phyloP scores from a whole-genome alignment of 2,113 vertebrate species.

The Leucopsar rothschildi region DNA sequence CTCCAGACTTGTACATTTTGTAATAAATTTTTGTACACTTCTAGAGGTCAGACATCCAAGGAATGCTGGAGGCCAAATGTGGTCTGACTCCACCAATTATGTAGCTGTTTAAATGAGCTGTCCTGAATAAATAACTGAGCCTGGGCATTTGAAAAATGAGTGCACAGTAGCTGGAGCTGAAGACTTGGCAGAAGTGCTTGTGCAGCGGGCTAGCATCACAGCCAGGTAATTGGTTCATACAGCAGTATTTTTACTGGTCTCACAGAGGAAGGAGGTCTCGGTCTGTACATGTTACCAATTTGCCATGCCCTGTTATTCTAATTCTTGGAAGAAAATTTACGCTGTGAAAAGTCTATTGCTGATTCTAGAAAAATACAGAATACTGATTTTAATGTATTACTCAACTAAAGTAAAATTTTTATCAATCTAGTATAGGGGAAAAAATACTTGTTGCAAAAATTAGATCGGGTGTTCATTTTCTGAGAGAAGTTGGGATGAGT shows the following conservation, averaged over 20 bases:
- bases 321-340: neutral
- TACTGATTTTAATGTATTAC: neutral
- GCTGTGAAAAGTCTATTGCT: neutral
- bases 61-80: conserved; percentile 41
- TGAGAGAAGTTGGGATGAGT: neutral
- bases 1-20: neutral
- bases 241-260: neutral
- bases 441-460: neutral
- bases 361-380: conserved; percentile 47
- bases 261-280: neutral
- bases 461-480: neutral
- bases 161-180: neutral
- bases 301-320: neutral
- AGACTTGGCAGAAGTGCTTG: neutral
- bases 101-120: conserved; percentile 32
- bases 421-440: neutral
- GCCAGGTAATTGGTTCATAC: neutral
- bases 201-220: neutral
- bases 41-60: neutral
- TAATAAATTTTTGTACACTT: conserved; percentile 1
- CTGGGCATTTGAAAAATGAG: conserved; percentile 39
- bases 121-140: conserved; percentile 22
- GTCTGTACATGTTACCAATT: neutral
- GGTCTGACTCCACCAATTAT: conserved; percentile 18
- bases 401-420: neutral